Evolutionary conservation across 2,113 vertebrate genomes (phyloP).

Genomic region (Fulica atra): DNA sequence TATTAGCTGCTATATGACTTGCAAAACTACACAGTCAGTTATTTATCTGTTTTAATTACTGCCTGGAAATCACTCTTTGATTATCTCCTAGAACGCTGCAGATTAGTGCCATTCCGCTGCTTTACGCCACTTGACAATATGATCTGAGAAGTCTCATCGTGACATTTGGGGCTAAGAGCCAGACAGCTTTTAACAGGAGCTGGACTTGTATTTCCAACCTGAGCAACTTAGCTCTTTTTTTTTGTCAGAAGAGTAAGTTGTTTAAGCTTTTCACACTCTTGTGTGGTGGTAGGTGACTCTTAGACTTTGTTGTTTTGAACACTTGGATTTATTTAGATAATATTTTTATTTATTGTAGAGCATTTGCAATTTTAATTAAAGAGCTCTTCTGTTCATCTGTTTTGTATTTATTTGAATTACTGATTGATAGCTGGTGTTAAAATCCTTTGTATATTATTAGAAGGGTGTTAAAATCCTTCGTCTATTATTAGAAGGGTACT

Average conservation of each 20-base stretch:
- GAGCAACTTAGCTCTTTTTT: background rate
- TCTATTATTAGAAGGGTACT: slow-evolving; percentile 33
- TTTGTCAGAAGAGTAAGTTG: background rate
- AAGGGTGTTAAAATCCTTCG: background rate
- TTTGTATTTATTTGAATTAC: background rate
- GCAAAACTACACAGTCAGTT: background rate
- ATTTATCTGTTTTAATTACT: background rate
- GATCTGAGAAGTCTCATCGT: background rate
- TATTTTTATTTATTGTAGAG: background rate
- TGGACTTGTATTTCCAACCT: background rate
- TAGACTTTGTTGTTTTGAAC: background rate
- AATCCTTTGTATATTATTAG: slow-evolving; percentile 20
- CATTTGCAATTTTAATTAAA: background rate
- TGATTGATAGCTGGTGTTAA: background rate
- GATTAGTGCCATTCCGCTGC: background rate
- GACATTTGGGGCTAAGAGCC: background rate
- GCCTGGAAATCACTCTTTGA: background rate
- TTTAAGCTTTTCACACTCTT: background rate
- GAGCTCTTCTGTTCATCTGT: background rate
- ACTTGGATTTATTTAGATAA: background rate
- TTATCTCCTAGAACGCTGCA: background rate
- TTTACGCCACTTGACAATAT: background rate
- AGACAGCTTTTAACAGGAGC: background rate
- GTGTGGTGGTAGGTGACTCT: background rate
- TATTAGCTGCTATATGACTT: background rate